Evolutionary conservation across 2,113 vertebrate species (phyloP), one percentile per base, ranked within the genome.

Genomic region (Chaetops frenatus): DNA sequence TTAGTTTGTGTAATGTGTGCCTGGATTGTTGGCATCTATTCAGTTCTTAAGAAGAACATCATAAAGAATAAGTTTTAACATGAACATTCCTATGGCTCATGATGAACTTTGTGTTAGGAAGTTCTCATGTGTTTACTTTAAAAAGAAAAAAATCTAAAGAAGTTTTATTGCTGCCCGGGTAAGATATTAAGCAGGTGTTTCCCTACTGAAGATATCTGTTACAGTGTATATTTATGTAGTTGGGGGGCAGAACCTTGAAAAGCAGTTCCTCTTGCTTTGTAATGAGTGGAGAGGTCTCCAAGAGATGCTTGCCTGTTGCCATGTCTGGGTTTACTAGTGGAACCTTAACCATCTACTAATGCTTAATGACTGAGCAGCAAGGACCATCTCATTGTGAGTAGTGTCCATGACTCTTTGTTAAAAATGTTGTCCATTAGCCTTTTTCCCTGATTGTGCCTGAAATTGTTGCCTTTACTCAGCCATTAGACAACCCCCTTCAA

Each of bases 401-500:
- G 22, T 35, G 38, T 2, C 0, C 14, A 65, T 4, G 6, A 1
- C 8, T 58, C 48, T 71, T 58, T 58, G 17, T 31, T 81, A 21
- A n/a, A 65, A 79, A 24, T 58, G 33, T 54, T 61, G 7, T 21
- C 64, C 4, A 3, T 86, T 57, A 45, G 12, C 47, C 35, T 17
- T 54, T 87, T 64, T 42, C 5, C 36, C 11, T 28, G 11, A 56
- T 19, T 44, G 7, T 66, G 29, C 27, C 36, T 86, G 82, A 64
- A 76, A 44, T 15, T 24, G 21, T 79, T 51, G 48, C 36, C 7
- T 54, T 83, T 89, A 35, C 35, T 86, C 38, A 21, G 72, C 42
- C n/a, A 3, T 61, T 57, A 74, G 40, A 42, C 5, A 10, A 1
- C 7, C 4, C 7, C 3, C 5, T 42, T 9, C 15, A 10, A 12